A percentile compares a stretch with the other conserved stretches of the same genome.
Evolutionary conservation across 2,888 invertebrate species (phyloP).

Genomic region (Pedicia rivosa): DNA sequence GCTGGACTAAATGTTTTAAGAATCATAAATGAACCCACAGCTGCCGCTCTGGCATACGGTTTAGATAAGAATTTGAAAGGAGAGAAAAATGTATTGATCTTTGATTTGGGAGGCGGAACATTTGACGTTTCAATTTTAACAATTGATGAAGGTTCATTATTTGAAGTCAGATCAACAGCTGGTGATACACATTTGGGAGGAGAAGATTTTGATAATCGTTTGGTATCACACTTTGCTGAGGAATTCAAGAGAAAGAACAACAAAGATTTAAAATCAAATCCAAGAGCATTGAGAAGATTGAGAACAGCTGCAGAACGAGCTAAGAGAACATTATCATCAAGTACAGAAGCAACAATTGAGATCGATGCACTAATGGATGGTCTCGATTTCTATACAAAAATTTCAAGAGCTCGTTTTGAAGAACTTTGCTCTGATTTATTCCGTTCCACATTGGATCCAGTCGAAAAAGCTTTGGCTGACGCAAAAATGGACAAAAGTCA

Average conservation of each 20-base stretch:
- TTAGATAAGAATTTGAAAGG: slow-evolving; percentile 72
- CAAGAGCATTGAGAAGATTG: slow-evolving; percentile 49
- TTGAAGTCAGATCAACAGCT: slow-evolving; percentile 91
- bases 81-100: slow-evolving; percentile 68
- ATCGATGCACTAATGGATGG: slow-evolving; percentile 62
- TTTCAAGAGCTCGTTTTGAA: slow-evolving; percentile 60
- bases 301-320: slow-evolving; percentile 64
- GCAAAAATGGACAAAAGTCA: slow-evolving; percentile 61
- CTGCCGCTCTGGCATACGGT: slow-evolving; percentile 88
- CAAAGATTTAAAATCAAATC: slow-evolving; percentile 48
- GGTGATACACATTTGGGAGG: slow-evolving; percentile 93
- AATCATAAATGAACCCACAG: slow-evolving; percentile 89
- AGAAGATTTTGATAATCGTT: slow-evolving; percentile 83
- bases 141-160: slow-evolving; percentile 82
- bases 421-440: slow-evolving; percentile 57
- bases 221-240: slow-evolving; percentile 78
- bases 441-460: slow-evolving; percentile 55
- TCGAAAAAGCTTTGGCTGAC: slow-evolving; percentile 61
- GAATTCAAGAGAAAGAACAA: slow-evolving; percentile 73
- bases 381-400: slow-evolving; percentile 52
- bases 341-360: slow-evolving; percentile 58
- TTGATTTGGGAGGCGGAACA: slow-evolving; percentile 88
- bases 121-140: slow-evolving; percentile 94
- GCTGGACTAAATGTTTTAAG: slow-evolving; percentile 83
- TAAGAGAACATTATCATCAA: slow-evolving; percentile 59